These are phyloP conservation scores for Serranus cabrilla DNA, from an alignment of 2,797 vertebrate species.

Conservation along the genomic window DNA sequence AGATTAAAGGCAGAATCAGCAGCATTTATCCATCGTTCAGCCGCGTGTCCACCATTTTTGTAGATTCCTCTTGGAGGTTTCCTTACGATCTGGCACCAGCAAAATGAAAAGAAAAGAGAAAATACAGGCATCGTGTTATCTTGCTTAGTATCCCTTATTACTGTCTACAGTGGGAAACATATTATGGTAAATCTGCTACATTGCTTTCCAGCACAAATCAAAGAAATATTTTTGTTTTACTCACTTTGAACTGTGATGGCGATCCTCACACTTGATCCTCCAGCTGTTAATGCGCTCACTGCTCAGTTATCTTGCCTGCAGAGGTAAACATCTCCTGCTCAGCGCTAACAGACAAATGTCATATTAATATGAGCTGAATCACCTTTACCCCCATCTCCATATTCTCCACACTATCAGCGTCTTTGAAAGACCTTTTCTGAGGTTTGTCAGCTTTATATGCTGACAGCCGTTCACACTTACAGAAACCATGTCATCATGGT, in stretches of 20 bases:
- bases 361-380: slow-evolving; percentile 73
- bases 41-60: no score
- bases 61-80: no score
- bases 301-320: slow-evolving; percentile 38
- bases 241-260: not conserved
- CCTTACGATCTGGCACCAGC: no score
- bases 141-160: no score
- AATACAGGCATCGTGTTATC: no score
- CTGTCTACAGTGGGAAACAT: no score
- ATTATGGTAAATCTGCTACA: no score
- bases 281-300: slow-evolving; percentile 69
- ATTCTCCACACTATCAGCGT: slow-evolving; percentile 29
- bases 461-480: slow-evolving; percentile 76
- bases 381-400: slow-evolving; percentile 53
- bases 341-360: slow-evolving; percentile 78
- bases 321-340: slow-evolving; percentile 57
- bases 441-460: slow-evolving; percentile 76
- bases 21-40: no score
- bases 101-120: no score
- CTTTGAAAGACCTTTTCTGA: slow-evolving; percentile 64
- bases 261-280: slow-evolving; percentile 27
- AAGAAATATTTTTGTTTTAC: no score
- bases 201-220: no score
- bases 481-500: slow-evolving; percentile 41
- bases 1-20: no score